phyloP scores from a whole-genome alignment of 1,140 invertebrate genomes.

The Anoplophora glabripennis region DNA sequence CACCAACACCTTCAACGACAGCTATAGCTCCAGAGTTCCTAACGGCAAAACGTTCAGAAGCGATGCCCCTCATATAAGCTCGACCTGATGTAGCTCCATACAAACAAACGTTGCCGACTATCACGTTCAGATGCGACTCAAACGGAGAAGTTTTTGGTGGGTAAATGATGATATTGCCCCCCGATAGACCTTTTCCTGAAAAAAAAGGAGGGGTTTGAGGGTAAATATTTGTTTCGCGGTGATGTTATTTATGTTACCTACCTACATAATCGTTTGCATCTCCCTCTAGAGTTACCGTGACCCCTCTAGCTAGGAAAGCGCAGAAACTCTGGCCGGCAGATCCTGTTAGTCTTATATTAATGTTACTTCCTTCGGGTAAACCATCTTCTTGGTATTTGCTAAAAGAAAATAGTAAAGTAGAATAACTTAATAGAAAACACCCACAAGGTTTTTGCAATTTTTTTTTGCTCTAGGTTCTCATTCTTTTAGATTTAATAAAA shows the following conservation, averaged over 20 bases:
- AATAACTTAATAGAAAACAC: not conserved
- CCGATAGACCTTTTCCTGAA: slow-evolving; percentile 82
- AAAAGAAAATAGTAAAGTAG: slow-evolving; percentile 25
- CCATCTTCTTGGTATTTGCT: slow-evolving; percentile 89
- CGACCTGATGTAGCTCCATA: slow-evolving; percentile 95
- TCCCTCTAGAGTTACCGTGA: slow-evolving; percentile 89
- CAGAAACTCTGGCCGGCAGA: slow-evolving; percentile 99
- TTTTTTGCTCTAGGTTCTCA: not conserved
- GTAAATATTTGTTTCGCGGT: not conserved
- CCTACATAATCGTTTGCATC: slow-evolving; percentile 99
- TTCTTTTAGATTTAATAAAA: no score
- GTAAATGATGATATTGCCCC: slow-evolving; percentile 91
- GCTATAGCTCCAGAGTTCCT: slow-evolving; percentile 94
- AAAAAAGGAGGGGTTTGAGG: slow-evolving; percentile 33
- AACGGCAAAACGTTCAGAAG: slow-evolving; percentile 96
- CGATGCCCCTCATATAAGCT: slow-evolving; percentile 95
- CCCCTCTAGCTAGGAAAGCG: slow-evolving; percentile 91
- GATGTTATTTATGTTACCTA: slow-evolving; percentile 27
- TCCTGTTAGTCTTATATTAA: slow-evolving; percentile 84
- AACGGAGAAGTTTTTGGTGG: slow-evolving; percentile 83
- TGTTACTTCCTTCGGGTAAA: slow-evolving; percentile 74
- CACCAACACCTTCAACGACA: slow-evolving; percentile 91
- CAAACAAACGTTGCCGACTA: slow-evolving; percentile 96
- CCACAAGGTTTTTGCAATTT: no score
- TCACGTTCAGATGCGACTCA: slow-evolving; percentile 91